A percentile compares a stretch with the other conserved stretches of the same genome.
These are phyloP conservation scores for Dasysyrphus tricinctus DNA, from an alignment of 2,888 invertebrate genomes.

Conservation along the genomic window DNA sequence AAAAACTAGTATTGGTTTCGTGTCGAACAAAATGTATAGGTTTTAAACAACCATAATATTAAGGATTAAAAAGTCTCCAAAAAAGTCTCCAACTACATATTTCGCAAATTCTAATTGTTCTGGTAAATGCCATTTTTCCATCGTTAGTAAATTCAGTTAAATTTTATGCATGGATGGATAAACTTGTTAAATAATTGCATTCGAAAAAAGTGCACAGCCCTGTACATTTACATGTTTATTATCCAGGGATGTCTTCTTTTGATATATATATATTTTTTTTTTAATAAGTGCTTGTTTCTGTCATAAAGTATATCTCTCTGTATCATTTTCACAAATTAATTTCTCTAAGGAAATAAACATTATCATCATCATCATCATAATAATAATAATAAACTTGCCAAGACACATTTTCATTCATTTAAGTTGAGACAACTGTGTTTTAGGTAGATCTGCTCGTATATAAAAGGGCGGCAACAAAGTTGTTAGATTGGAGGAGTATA, in stretches of 20 bases:
- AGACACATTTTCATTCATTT: slow-evolving; percentile 32
- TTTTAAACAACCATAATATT: too few species aligned
- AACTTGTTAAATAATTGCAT: too few species aligned
- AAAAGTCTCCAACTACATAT: too few species aligned
- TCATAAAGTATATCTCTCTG: slow-evolving; percentile 16
- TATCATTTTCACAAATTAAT: slow-evolving; percentile 41
- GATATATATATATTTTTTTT: background rate
- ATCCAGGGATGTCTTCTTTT: slow-evolving; percentile 16
- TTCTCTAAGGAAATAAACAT: slow-evolving; percentile 39
- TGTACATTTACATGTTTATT: slow-evolving; percentile 39
- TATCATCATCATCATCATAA: background rate
- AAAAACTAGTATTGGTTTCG: too few species aligned
- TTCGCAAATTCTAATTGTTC: too few species aligned
- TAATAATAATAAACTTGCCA: slow-evolving; percentile 19
- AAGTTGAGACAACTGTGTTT: slow-evolving; percentile 31
- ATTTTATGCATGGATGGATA: too few species aligned
- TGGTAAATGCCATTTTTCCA: too few species aligned
- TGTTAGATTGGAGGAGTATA: slow-evolving; percentile 14
- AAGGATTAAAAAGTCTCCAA: too few species aligned
- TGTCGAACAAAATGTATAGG: too few species aligned
- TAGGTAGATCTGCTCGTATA: background rate
- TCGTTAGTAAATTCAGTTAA: too few species aligned
- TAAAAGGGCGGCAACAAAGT: slow-evolving; percentile 43
- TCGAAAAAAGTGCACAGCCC: slow-evolving; percentile 18
- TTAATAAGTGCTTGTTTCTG: slow-evolving; percentile 23